Evolutionary conservation across 2,797 vertebrate genomes (phyloP).

Genomic region (Phoebastria nigripes): DNA sequence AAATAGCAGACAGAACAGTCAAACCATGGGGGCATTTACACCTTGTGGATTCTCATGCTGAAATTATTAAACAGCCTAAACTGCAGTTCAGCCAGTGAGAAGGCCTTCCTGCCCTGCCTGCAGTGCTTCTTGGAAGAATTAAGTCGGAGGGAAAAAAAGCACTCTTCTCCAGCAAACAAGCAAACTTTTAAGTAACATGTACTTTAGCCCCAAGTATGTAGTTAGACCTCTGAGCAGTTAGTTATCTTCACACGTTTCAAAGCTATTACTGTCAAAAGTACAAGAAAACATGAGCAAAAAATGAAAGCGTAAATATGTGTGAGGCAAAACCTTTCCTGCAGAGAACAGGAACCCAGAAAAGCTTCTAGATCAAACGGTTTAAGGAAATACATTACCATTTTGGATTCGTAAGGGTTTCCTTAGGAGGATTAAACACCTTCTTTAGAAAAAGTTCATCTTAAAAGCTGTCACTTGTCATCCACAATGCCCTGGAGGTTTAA

Average conservation of each 20-base stretch:
- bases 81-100: background rate
- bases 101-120: background rate
- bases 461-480: background rate
- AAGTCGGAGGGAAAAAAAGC: background rate
- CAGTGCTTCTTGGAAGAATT: background rate
- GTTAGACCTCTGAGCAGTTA: background rate
- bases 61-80: background rate
- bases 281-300: background rate
- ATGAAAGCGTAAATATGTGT: background rate
- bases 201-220: background rate
- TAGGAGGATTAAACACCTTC: background rate
- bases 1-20: background rate
- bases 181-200: background rate
- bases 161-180: background rate
- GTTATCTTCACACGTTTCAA: slow-evolving; percentile 6
- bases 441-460: background rate
- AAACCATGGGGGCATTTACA: background rate
- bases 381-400: background rate
- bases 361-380: background rate
- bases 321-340: slow-evolving; percentile 6
- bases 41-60: background rate
- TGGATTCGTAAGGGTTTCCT: background rate
- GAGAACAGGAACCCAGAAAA: background rate
- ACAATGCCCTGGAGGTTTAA: background rate
- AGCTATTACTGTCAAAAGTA: background rate